Conservation (phyloP, 1,140 invertebrate species). For the Saccostrea cuccullata region DNA sequence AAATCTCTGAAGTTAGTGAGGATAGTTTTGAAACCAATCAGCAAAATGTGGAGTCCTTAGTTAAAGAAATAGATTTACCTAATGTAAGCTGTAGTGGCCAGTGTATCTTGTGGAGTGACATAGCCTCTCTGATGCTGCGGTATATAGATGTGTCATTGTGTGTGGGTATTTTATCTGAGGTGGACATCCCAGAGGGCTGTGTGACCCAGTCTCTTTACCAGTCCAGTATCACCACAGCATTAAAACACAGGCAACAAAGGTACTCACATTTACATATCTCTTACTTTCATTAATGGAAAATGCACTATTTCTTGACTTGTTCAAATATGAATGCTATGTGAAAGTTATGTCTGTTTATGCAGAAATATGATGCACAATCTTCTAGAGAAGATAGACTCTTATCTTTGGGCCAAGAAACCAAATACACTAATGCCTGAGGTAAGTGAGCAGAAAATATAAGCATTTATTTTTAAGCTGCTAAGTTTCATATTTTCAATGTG, state of each 20-base stretch:
- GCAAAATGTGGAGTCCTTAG: background rate
- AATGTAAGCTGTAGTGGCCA: background rate
- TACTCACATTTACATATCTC: too few relatives aligned
- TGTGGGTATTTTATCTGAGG: slow-evolving; percentile 57
- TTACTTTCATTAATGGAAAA: too few relatives aligned
- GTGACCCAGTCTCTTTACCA: slow-evolving; percentile 57
- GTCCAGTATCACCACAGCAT: slow-evolving; percentile 55
- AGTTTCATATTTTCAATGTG: background rate
- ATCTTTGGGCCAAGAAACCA: slow-evolving; percentile 71
- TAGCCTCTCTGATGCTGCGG: slow-evolving; percentile 57
- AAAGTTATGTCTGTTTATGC: too few relatives aligned
- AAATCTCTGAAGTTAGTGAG: background rate
- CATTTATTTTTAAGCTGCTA: background rate
- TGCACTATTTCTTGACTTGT: too few relatives aligned
- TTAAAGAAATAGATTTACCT: background rate
- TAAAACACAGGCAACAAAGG: slow-evolving; percentile 63
- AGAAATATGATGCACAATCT: slow-evolving; percentile 67
- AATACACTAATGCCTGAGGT: slow-evolving; percentile 70
- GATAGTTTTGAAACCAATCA: background rate
- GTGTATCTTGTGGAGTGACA: slow-evolving; percentile 55
- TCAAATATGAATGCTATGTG: too few relatives aligned
- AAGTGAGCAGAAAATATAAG: slow-evolving; percentile 17
- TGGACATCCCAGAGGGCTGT: slow-evolving; percentile 42
- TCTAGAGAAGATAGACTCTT: slow-evolving; percentile 71
- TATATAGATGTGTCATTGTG: slow-evolving; percentile 52